A percentile compares a stretch with the other conserved stretches of the same genome.
Evolutionary conservation across 2,888 invertebrate genomes (phyloP).

Genomic region (Cataglyphis albicans): DNA sequence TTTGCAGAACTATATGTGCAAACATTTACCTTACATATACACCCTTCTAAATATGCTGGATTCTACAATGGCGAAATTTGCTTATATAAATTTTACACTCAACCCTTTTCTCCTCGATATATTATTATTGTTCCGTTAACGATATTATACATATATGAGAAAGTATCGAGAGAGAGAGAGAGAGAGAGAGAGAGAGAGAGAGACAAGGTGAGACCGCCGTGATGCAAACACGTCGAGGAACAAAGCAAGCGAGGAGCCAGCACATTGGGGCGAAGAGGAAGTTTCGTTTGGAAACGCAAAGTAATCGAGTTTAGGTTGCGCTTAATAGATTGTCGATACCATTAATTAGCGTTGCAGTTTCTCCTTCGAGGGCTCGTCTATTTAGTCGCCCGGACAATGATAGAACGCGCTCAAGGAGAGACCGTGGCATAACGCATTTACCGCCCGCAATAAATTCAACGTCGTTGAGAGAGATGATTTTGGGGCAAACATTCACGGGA

Average conservation of each 20-base stretch:
- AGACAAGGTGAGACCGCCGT: neutral
- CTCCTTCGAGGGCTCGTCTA: constrained; percentile 51
- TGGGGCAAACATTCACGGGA: constrained; percentile 9
- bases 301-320: constrained; percentile 68
- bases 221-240: neutral
- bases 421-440: neutral
- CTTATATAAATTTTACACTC: constrained; percentile 23
- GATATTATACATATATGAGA: neutral
- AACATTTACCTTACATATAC: neutral
- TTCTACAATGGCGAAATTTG: neutral
- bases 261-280: constrained; percentile 11
- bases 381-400: constrained; percentile 39
- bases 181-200: neutral
- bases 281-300: constrained; percentile 47
- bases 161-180: neutral
- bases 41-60: neutral
- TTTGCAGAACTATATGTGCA: neutral
- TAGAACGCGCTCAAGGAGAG: neutral
- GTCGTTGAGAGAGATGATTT: neutral
- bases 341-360: constrained; percentile 65
- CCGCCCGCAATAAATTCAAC: neutral
- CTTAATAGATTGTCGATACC: constrained; percentile 68
- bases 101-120: neutral
- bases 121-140: constrained; percentile 2
- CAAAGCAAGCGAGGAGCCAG: neutral